A percentile compares a stretch with the other conserved stretches of the same genome.
Evolutionary conservation across 2,113 vertebrate species (phyloP).

Genomic region (Ameiurus melas): DNA sequence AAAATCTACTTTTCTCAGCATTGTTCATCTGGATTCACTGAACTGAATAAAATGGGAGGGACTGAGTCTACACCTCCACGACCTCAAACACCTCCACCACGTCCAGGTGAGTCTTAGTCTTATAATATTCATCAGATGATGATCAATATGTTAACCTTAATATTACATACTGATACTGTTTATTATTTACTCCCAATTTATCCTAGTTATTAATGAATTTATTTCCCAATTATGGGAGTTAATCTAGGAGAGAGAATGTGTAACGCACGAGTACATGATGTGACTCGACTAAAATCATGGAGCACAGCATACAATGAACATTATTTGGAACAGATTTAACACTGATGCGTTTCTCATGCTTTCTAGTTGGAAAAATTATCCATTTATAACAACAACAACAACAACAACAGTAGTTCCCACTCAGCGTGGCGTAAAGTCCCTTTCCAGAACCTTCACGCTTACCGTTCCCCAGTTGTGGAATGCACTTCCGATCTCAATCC

Average conservation of each 20-base stretch:
- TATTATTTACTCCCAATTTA: background rate
- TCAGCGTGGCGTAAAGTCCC: no score
- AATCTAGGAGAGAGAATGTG: background rate
- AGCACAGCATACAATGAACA: background rate
- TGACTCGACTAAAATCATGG: background rate
- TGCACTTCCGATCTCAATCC: no score
- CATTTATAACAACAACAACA: background rate
- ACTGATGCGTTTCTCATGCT: background rate
- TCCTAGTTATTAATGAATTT: background rate
- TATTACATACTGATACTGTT: background rate
- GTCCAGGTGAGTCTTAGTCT: background rate
- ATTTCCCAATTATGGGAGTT: background rate
- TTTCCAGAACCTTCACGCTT: no score
- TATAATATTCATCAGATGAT: background rate
- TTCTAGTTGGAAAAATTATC: background rate
- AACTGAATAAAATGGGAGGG: no score
- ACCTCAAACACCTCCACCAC: background rate
- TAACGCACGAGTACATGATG: background rate
- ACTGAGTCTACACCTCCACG: background rate
- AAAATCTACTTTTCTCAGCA: no score
- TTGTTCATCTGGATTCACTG: background rate
- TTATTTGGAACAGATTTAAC: background rate
- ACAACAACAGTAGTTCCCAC: no score
- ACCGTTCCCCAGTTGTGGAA: no score
- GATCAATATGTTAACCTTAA: background rate